phyloP scores from a whole-genome alignment of 2,888 invertebrate species.

The Apodemia mormo region DNA sequence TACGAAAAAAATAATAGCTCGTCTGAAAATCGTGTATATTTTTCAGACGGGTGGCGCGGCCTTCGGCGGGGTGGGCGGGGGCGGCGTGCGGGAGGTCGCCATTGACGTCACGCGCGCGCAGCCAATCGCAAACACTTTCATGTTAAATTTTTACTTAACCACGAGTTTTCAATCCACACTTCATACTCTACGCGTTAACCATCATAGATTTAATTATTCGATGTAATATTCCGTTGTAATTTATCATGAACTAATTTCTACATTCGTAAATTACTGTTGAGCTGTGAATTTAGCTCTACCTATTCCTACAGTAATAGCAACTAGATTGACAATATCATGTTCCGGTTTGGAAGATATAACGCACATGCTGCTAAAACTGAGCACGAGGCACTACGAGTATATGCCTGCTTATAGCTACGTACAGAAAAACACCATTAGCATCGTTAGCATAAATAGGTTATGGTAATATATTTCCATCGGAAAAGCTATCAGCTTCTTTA shows the following conservation, averaged over 20 bases:
- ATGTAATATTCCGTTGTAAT: not conserved
- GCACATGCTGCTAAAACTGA: no score
- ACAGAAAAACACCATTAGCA: no score
- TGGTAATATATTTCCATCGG: no score
- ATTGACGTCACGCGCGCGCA: slow-evolving; percentile 73
- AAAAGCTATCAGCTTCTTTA: no score
- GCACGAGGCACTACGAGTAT: no score
- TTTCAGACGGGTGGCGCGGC: slow-evolving; percentile 69
- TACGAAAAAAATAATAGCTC: slow-evolving; percentile 41
- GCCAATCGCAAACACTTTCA: slow-evolving; percentile 63
- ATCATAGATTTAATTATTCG: not conserved
- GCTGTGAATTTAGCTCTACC: no score
- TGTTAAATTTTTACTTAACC: slow-evolving; percentile 60
- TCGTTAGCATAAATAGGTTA: no score
- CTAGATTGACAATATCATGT: no score
- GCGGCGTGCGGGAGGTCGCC: slow-evolving; percentile 62
- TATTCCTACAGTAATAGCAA: no score
- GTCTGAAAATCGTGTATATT: slow-evolving; percentile 75
- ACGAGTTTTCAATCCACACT: slow-evolving; percentile 46
- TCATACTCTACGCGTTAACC: slow-evolving; percentile 25
- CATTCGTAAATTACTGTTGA: no score
- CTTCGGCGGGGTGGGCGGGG: slow-evolving; percentile 54
- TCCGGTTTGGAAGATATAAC: no score
- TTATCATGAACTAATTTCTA: not conserved
- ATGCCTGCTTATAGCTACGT: no score